Percentiles rank a stretch among this genome's conserved stretches.
Evolutionary conservation across 2,113 vertebrate genomes (phyloP).

Genomic region (Charadrius vociferus): DNA sequence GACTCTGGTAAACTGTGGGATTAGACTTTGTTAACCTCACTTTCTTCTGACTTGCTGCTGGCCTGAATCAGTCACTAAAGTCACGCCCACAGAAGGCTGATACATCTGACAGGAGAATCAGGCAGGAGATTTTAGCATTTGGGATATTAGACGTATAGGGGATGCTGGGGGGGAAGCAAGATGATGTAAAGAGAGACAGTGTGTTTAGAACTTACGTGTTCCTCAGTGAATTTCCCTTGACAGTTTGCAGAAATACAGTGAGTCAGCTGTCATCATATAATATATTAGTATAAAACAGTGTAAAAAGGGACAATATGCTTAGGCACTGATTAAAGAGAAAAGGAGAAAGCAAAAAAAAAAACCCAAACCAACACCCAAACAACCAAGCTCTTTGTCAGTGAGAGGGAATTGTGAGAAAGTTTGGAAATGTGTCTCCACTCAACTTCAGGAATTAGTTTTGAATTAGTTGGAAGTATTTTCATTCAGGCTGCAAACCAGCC

Average conservation of each 20-base stretch:
- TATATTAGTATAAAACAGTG: constrained; percentile 64
- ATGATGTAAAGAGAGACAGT: constrained; percentile 5
- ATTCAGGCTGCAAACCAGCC: constrained; percentile 64
- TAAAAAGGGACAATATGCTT: constrained; percentile 66
- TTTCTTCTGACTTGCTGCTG: background rate
- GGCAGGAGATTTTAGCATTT: background rate
- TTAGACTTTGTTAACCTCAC: background rate
- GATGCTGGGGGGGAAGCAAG: background rate
- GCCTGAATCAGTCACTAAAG: background rate
- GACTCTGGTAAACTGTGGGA: background rate
- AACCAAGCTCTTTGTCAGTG: constrained; percentile 38
- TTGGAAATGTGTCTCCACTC: constrained; percentile 52
- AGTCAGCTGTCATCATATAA: constrained; percentile 70
- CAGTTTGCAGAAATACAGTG: constrained; percentile 60
- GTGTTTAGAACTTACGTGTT: constrained; percentile 38
- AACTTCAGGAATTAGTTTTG: constrained; percentile 76
- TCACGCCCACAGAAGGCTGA: background rate
- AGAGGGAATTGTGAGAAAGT: constrained; percentile 55
- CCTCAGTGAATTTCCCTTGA: constrained; percentile 46
- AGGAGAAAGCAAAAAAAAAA: background rate
- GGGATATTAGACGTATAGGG: background rate
- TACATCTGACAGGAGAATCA: background rate
- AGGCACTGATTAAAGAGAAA: constrained; percentile 56
- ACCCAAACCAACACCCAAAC: background rate
- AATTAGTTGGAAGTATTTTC: constrained; percentile 66